A percentile compares a stretch with the other conserved stretches of the same genome.
Conservation (phyloP, 1,140 invertebrate species). For the Drosophila punjabiensis region DNA sequence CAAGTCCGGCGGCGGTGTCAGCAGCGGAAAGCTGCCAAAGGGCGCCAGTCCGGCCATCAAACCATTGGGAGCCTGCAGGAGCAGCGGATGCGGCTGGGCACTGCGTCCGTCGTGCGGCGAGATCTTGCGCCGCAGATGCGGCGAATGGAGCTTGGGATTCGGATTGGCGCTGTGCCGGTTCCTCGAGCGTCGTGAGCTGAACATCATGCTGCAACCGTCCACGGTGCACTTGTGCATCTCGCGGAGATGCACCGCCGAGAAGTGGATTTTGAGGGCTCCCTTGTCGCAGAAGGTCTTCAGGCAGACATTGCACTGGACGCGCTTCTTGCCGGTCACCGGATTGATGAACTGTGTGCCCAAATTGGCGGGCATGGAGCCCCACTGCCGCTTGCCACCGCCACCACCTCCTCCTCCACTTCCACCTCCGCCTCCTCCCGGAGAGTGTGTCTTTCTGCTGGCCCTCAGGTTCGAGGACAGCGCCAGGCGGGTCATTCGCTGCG, state of each 20-base stretch:
- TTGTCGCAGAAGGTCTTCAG: constrained; percentile 99
- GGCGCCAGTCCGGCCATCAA: constrained; percentile 89
- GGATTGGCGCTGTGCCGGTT: constrained; percentile 99
- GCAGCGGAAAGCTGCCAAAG: constrained; percentile 91
- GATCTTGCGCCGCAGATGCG: constrained; percentile 95
- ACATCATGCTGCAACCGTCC: constrained; percentile 99
- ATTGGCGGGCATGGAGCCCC: constrained; percentile 94
- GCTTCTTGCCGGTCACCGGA: constrained; percentile 96
- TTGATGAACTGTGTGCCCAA: constrained; percentile 96
- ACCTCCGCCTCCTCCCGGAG: constrained; percentile 87
- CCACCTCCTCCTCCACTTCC: constrained; percentile 56
- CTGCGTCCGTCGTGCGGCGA: constrained; percentile 96
- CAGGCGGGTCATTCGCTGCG: constrained; percentile 56
- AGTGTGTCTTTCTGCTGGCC: constrained; percentile 90
- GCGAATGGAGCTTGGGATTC: constrained; percentile 99
- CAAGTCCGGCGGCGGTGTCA: constrained; percentile 91
- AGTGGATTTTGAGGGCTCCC: constrained; percentile 99
- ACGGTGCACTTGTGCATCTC: constrained; percentile 99
- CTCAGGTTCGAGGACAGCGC: constrained; percentile 50
- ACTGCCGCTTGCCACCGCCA: constrained; percentile 90
- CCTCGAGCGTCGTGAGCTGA: constrained; percentile 97
- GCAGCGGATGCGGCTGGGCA: constrained; percentile 92
- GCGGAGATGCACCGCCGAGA: constrained; percentile 98
- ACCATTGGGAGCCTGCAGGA: constrained; percentile 90
- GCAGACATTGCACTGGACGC: constrained; percentile 99